Percentiles rank a stretch among this genome's conserved stretches.
Evolutionary conservation across 2,113 vertebrate genomes (phyloP).

Genomic region (Labeo catla): DNA sequence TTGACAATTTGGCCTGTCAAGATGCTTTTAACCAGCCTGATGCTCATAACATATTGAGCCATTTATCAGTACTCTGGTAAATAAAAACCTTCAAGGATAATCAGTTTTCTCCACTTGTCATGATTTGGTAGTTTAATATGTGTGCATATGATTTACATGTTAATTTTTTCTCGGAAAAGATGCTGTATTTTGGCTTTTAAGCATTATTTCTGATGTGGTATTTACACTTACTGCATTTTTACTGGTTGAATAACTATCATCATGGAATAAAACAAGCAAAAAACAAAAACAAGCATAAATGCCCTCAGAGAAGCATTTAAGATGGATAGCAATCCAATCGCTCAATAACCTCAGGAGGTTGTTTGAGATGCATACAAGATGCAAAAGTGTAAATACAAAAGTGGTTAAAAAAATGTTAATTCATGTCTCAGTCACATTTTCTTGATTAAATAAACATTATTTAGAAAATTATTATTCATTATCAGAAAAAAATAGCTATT

Average conservation of each 20-base stretch:
- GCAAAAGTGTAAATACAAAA: neutral
- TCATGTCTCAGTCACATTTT: too few relatives aligned
- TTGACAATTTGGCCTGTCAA: constrained; percentile 69
- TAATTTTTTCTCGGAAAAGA: neutral
- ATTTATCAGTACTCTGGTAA: constrained; percentile 70
- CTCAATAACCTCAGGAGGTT: neutral
- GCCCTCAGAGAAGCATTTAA: neutral
- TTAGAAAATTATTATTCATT: too few relatives aligned
- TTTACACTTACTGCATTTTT: neutral
- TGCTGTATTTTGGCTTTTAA: neutral
- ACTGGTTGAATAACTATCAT: neutral
- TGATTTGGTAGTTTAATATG: neutral
- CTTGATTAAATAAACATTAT: too few relatives aligned
- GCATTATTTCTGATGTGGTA: neutral
- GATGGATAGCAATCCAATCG: neutral
- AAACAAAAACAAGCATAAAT: neutral
- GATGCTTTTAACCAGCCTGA: constrained; percentile 72
- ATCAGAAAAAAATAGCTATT: too few relatives aligned
- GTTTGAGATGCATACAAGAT: neutral
- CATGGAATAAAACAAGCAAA: neutral
- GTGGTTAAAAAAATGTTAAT: too few relatives aligned
- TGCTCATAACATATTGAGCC: constrained; percentile 71
- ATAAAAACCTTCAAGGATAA: constrained; percentile 49
- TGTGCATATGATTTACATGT: neutral
- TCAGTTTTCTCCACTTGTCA: neutral